Conservation (phyloP, 2,888 invertebrate species). For the Tipula unca region DNA sequence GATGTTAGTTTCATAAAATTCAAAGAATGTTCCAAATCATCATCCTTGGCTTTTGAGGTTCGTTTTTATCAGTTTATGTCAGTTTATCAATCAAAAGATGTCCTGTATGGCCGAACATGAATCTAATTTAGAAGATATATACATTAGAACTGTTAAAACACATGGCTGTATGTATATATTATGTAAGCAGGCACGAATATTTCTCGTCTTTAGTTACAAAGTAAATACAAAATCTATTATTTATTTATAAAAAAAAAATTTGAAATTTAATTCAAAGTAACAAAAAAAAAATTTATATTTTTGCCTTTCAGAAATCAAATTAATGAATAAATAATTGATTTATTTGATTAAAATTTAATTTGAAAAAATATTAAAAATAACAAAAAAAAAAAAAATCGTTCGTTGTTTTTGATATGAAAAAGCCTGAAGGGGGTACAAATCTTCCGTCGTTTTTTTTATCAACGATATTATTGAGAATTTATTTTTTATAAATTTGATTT, state of each 20-base stretch:
- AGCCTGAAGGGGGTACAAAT: not conserved
- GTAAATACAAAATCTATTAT: not conserved
- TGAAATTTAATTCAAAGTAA: not conserved
- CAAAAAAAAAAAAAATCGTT: not conserved
- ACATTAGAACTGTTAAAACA: too few species aligned
- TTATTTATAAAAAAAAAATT: not conserved
- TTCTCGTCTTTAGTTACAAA: not conserved
- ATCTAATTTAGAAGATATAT: too few species aligned
- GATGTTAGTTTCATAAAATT: too few species aligned
- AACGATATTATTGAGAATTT: not conserved
- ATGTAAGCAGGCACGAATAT: not conserved
- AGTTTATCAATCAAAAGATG: too few species aligned
- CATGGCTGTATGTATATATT: too few species aligned
- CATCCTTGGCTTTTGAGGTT: too few species aligned
- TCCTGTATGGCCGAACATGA: too few species aligned
- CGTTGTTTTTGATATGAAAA: not conserved
- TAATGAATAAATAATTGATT: not conserved
- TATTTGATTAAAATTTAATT: not conserved
- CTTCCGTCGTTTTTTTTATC: not conserved
- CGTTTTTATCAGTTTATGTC: too few species aligned
- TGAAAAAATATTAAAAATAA: not conserved
- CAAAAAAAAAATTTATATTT: not conserved
- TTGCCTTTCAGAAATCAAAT: not conserved
- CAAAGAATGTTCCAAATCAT: too few species aligned
- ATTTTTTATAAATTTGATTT: not conserved